Evolutionary conservation across 2,797 vertebrate species (phyloP), one percentile per base, ranked within the genome.

Genomic region (Diplodus puntazzo): DNA sequence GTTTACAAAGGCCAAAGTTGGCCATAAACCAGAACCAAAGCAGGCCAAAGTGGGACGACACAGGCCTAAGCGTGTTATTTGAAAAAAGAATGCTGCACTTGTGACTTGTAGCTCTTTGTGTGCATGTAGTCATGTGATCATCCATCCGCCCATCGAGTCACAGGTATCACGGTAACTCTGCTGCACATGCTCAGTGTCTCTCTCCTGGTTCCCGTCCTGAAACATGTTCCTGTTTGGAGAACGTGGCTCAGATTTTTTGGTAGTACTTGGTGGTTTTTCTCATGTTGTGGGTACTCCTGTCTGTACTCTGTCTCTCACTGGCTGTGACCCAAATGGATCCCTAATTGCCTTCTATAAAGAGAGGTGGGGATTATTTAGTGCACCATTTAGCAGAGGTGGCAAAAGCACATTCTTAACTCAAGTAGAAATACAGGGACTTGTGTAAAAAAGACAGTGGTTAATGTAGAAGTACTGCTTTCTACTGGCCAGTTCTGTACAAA

Each of bases 11-110:
- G 87, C 88, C 87, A 73, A 68, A 79, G 88, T 85, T 50, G 83
- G 85, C 92, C 81, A 13, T 30, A 58, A 86, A 83, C 72, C 70
- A 88, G 77, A 88, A 39, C 70, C 55, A 84, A 83, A 83, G 87
- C 83, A 76, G 88, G 87, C 87, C 87, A 61, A 64, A 91, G 86
- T 89, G 78, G 86, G 91, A 85, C 82, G 42, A 69, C 87, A 80
- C 83, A 50, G 87, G 89, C 92, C 84, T 34, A 48, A 91, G 91
- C 84, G 95, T 96, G 95, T 95, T 94, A 91, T 94, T 95, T 96
- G 96, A 96, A 96, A 96, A 96, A 96, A 96, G 96, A 95, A 96
- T 96, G 96, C 96, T 96, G 96, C 96, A 96, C 95, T 94, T 95
- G 94, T 95, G 93, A 95, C 89, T 92, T 88, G 93, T 92, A 93